phyloP scores from a whole-genome alignment of 2,113 vertebrate species.

The Tonatia bakeri region DNA sequence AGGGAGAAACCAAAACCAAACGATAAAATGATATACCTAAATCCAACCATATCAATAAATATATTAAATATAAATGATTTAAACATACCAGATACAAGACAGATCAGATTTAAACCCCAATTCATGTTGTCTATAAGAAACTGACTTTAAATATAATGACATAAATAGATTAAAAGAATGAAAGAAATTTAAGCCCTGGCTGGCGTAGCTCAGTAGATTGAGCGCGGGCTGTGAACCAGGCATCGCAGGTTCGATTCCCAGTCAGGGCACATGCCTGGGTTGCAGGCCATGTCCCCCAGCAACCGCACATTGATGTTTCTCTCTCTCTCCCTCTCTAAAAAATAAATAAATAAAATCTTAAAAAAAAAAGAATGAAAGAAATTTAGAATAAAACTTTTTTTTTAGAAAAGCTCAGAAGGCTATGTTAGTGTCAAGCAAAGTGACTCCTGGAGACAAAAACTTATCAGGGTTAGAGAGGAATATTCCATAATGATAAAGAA shows the following conservation, averaged over 20 bases:
- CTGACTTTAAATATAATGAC: neutral
- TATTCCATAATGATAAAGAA: neutral
- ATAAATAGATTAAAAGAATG: neutral
- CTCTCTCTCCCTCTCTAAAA: too few species aligned
- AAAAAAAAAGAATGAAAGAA: slow-evolving; percentile 6
- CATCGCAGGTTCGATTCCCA: too few species aligned
- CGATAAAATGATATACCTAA: neutral
- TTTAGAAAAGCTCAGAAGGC: neutral
- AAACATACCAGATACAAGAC: neutral
- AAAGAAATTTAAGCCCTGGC: too few species aligned
- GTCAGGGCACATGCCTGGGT: too few species aligned
- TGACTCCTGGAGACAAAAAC: neutral
- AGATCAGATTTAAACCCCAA: neutral
- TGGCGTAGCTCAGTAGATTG: too few species aligned
- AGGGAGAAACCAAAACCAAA: neutral
- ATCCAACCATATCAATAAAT: neutral
- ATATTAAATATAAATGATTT: neutral
- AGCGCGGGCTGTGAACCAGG: too few species aligned
- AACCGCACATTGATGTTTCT: too few species aligned
- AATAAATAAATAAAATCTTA: too few species aligned
- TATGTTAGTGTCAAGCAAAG: neutral
- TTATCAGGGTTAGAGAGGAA: neutral
- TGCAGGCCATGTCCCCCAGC: too few species aligned
- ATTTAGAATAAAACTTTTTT: neutral
- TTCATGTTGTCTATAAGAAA: neutral